phyloP scores from a whole-genome alignment of 2,113 vertebrate species.

The Austrofundulus limnaeus region DNA sequence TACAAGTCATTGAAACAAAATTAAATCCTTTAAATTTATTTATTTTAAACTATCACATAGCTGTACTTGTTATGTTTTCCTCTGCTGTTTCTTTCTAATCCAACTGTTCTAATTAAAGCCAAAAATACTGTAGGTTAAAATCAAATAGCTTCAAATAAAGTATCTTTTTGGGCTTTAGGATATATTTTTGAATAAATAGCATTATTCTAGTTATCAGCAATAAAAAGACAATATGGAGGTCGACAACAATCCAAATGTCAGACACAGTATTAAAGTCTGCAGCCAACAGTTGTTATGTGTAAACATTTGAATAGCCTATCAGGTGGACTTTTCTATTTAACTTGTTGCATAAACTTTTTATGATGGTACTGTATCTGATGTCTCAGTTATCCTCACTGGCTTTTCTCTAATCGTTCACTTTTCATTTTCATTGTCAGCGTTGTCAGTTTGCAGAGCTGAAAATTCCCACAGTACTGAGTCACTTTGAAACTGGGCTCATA shows the following conservation, averaged over 20 bases:
- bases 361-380: conserved; percentile 22
- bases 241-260: conserved; percentile 5
- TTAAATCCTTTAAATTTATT: no score
- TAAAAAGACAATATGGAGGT: conserved; percentile 9
- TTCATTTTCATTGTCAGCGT: conserved; percentile 50
- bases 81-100: no score
- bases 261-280: not conserved
- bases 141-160: conserved; percentile 18
- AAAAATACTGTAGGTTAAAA: no score
- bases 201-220: conserved; percentile 3
- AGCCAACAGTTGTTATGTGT: conserved; percentile 14
- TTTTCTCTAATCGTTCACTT: conserved; percentile 55
- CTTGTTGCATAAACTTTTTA: conserved; percentile 55
- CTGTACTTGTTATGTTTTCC: no score
- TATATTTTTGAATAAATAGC: not conserved
- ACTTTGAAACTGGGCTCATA: conserved; percentile 55
- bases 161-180: conserved; percentile 16
- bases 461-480: conserved; percentile 48
- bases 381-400: conserved; percentile 34
- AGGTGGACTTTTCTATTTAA: conserved; percentile 4
- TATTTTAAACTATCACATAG: no score
- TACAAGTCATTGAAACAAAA: no score
- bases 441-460: conserved; percentile 41
- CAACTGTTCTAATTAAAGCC: no score
- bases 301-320: not conserved